Conservation (phyloP, 2,888 invertebrate species). For the Heliconius hortense region DNA sequence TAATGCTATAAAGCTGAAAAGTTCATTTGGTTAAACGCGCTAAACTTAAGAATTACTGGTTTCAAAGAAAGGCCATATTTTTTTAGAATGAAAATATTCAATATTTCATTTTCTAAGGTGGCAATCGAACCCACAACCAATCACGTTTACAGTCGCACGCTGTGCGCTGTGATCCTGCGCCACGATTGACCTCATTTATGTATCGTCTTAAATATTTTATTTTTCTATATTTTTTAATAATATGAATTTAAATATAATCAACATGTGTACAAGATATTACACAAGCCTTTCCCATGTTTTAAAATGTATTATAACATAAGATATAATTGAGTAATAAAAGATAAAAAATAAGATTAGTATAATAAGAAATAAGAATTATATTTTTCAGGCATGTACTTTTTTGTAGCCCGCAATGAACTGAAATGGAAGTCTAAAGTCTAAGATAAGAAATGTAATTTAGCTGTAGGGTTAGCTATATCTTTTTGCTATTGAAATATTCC, state of each 20-base stretch:
- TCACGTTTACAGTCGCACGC: too few relatives aligned
- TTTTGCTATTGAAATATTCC: neutral
- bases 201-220: too few relatives aligned
- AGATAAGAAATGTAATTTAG: constrained; percentile 7
- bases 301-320: neutral
- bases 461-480: neutral
- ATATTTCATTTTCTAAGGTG: too few relatives aligned
- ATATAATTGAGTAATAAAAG: neutral
- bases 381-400: neutral
- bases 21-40: neutral
- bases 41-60: too few relatives aligned
- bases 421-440: neutral
- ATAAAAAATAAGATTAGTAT: neutral
- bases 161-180: too few relatives aligned
- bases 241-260: too few relatives aligned
- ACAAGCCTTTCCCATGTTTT: neutral
- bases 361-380: neutral
- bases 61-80: too few relatives aligned
- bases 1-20: neutral
- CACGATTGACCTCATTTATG: too few relatives aligned
- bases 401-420: neutral
- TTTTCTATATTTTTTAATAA: too few relatives aligned
- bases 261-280: too few relatives aligned
- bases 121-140: too few relatives aligned
- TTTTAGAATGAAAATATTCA: too few relatives aligned